Evolutionary conservation across 1,140 invertebrate genomes (phyloP).

Genomic region (Euglossa dilemma): DNA sequence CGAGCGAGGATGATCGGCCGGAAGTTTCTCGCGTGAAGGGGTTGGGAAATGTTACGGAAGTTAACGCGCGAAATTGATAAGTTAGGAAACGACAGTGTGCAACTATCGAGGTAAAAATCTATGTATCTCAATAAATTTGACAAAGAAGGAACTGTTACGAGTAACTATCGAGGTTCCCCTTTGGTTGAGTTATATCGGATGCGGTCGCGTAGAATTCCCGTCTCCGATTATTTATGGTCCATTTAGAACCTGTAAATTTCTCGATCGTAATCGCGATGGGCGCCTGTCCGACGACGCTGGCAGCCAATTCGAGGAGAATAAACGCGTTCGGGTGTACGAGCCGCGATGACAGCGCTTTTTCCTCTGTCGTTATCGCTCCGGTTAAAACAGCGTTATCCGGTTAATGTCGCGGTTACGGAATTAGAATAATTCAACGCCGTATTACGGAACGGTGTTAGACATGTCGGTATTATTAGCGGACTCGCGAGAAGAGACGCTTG

Average conservation of each 20-base stretch:
- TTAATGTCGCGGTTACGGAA: background rate
- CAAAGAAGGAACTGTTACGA: too few relatives aligned
- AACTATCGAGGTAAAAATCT: too few relatives aligned
- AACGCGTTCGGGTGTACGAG: background rate
- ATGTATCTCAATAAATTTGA: too few relatives aligned
- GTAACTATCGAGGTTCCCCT: too few relatives aligned
- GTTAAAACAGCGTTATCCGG: slow-evolving; percentile 7
- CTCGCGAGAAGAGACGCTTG: slow-evolving; percentile 12
- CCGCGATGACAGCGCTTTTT: background rate
- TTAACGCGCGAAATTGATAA: too few relatives aligned
- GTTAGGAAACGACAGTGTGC: too few relatives aligned
- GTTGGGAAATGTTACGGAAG: too few relatives aligned
- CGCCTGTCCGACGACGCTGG: too few relatives aligned
- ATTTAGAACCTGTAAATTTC: background rate
- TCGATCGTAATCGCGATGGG: background rate
- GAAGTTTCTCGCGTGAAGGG: too few relatives aligned
- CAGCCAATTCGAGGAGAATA: background rate
- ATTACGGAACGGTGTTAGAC: slow-evolving; percentile 25
- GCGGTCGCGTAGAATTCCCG: too few relatives aligned
- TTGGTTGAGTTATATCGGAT: too few relatives aligned
- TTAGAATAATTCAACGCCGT: slow-evolving; percentile 38
- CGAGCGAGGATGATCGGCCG: too few relatives aligned
- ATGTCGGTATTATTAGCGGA: slow-evolving; percentile 43
- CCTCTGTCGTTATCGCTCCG: background rate
- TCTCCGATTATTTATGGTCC: background rate